A percentile compares a stretch with the other conserved stretches of the same genome.
Evolutionary conservation across 2,113 vertebrate genomes (phyloP).

Genomic region (Tenebrosternarchus preto): DNA sequence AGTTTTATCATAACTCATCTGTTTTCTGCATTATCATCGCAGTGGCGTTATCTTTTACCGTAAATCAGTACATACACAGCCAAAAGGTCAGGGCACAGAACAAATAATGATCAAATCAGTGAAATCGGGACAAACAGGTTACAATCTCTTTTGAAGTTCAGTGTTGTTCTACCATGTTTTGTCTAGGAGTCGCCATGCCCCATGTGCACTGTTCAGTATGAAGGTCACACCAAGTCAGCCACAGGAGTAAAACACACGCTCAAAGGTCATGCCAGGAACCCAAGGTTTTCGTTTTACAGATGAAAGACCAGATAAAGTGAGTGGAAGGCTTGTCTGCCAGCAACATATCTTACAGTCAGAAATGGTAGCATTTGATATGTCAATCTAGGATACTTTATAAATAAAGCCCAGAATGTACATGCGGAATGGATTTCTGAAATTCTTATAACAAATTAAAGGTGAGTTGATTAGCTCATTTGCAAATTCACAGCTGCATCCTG

Average conservation of each 20-base stretch:
- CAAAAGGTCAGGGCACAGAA: constrained; percentile 22
- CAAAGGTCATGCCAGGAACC: constrained; percentile 12
- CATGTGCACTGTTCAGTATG: constrained; percentile 28
- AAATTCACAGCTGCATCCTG: too few species aligned
- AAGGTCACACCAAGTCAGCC: constrained; percentile 26
- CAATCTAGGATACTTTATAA: too few species aligned
- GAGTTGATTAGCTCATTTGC: too few species aligned
- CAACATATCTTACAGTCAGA: not conserved
- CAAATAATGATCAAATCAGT: constrained; percentile 31
- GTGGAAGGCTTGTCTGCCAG: not conserved
- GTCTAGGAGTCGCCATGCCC: constrained; percentile 32
- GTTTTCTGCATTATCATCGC: constrained; percentile 4
- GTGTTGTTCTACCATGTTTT: constrained; percentile 37
- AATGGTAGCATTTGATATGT: too few species aligned
- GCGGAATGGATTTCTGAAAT: too few species aligned
- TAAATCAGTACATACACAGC: constrained; percentile 4
- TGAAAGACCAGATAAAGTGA: constrained; percentile 14
- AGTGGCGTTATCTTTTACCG: constrained; percentile 13
- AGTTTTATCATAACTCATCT: constrained; percentile 23
- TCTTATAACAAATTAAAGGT: too few species aligned
- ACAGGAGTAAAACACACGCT: constrained; percentile 15
- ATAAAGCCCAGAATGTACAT: too few species aligned
- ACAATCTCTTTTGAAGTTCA: constrained; percentile 37
- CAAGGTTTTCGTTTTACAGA: not conserved
- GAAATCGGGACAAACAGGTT: constrained; percentile 28